Conservation (phyloP, 1,140 invertebrate genomes). For the Trissolcus basalis region DNA sequence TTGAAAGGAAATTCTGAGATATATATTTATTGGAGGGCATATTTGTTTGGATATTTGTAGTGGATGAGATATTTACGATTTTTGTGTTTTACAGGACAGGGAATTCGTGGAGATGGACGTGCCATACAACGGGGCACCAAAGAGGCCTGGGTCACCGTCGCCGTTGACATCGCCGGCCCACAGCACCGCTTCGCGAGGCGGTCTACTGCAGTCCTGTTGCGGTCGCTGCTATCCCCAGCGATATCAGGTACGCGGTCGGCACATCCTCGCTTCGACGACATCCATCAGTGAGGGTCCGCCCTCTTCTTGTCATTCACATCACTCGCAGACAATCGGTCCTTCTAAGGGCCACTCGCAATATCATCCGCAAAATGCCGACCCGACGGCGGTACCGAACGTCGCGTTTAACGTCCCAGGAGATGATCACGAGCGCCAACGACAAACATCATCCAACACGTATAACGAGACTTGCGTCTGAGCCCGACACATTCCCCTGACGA, state of each 20-base stretch:
- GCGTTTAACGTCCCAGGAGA: constrained; percentile 73
- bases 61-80: neutral
- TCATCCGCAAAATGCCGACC: constrained; percentile 62
- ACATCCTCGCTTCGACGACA: constrained; percentile 73
- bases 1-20: too few relatives aligned
- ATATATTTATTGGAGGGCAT: neutral
- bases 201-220: constrained; percentile 88
- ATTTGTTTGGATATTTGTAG: neutral
- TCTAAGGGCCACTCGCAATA: constrained; percentile 58
- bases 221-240: constrained; percentile 90
- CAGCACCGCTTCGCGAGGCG: constrained; percentile 84
- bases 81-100: constrained; percentile 84
- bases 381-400: constrained; percentile 70
- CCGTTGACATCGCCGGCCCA: constrained; percentile 91
- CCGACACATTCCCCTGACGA: constrained; percentile 9
- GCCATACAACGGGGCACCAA: constrained; percentile 93
- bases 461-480: constrained; percentile 74
- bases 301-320: constrained; percentile 71
- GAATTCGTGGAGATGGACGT: constrained; percentile 97
- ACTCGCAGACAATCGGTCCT: constrained; percentile 65
- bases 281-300: constrained; percentile 73
- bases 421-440: constrained; percentile 51
- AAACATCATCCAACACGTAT: constrained; percentile 66
- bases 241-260: constrained; percentile 86
- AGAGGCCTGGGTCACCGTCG: constrained; percentile 90